Evolutionary conservation across 1,140 invertebrate genomes (phyloP).

Genomic region (Tetranychus cinnabarinus): DNA sequence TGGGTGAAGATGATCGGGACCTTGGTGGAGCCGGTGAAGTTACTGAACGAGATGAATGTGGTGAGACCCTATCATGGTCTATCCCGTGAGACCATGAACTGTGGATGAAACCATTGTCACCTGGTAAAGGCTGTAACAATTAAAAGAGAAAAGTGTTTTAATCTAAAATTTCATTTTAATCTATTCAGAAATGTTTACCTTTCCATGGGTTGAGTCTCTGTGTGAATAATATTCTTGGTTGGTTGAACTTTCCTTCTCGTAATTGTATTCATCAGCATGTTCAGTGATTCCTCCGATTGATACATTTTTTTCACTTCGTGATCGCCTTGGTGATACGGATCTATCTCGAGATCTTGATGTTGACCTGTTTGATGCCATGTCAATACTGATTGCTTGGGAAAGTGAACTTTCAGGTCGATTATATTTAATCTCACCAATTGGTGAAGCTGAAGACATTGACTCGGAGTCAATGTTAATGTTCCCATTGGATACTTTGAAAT

Average conservation of each 20-base stretch:
- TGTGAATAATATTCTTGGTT: conserved; percentile 2
- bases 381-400: neutral
- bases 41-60: neutral
- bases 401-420: neutral
- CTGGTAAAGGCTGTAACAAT: neutral
- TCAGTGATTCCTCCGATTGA: neutral
- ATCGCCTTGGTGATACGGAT: neutral
- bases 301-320: neutral
- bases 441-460: no score
- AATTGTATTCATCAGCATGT: neutral
- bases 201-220: neutral
- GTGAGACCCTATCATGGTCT: neutral
- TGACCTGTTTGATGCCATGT: neutral
- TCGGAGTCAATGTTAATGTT: no score
- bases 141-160: neutral
- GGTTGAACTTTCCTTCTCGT: neutral
- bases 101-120: neutral
- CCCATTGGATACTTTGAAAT: no score
- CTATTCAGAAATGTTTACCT: neutral
- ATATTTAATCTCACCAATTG: no score
- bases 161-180: neutral
- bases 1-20: neutral
- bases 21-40: neutral
- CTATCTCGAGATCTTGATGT: neutral
- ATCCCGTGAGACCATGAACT: neutral